Conservation (phyloP, 1,140 invertebrate genomes). For the Conus ventricosus region DNA sequence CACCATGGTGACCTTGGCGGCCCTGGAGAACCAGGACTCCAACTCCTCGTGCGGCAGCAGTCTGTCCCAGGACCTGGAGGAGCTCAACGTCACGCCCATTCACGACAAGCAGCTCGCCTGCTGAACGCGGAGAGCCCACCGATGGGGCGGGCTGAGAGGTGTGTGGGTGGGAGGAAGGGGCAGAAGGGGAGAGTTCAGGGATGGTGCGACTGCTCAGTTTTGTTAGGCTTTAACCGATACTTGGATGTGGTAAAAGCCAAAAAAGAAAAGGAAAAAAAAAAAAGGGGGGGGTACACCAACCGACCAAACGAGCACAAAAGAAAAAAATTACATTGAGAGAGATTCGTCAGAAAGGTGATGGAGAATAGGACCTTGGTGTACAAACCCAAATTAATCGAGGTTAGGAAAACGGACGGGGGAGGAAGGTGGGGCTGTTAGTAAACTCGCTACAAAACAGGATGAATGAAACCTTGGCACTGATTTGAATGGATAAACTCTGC, state of each 20-base stretch:
- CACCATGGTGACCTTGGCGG: constrained; percentile 34
- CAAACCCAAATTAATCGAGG: too few species aligned
- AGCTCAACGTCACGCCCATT: constrained; percentile 35
- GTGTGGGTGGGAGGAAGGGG: neutral
- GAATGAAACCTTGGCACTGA: too few species aligned
- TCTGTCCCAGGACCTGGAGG: constrained; percentile 36
- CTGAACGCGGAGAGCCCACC: neutral
- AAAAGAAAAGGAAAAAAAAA: too few species aligned
- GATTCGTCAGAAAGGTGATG: too few species aligned
- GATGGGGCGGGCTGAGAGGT: neutral
- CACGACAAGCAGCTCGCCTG: neutral
- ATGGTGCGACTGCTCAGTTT: neutral
- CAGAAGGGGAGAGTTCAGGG: neutral
- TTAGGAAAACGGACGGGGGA: too few species aligned
- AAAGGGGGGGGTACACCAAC: neutral
- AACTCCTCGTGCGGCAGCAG: constrained; percentile 22
- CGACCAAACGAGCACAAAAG: neutral
- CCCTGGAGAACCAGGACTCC: constrained; percentile 34
- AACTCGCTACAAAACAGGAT: too few species aligned
- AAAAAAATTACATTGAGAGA: too few species aligned
- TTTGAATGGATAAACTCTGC: too few species aligned
- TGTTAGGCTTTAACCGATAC: neutral
- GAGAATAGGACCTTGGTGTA: too few species aligned
- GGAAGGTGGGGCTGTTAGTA: too few species aligned
- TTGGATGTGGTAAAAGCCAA: too few species aligned